These are phyloP conservation scores for Acanthosepion lycidas DNA, from an alignment of 2,888 invertebrate genomes.

Conservation along the genomic window DNA sequence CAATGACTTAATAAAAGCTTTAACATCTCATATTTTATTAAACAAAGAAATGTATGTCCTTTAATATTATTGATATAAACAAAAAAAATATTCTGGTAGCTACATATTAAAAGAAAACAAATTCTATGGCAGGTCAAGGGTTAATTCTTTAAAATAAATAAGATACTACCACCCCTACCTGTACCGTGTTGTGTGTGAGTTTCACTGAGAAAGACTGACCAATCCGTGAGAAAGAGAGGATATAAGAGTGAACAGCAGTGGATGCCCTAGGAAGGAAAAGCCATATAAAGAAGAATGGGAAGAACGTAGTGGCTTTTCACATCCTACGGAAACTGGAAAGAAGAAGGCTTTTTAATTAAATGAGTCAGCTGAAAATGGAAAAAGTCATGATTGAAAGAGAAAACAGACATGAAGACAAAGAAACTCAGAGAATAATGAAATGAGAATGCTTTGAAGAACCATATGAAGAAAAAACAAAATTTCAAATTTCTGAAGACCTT, in stretches of 20 bases:
- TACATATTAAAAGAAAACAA: too few relatives aligned
- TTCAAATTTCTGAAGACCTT: neutral
- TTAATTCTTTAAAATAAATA: too few relatives aligned
- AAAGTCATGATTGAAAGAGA: neutral
- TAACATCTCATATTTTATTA: too few relatives aligned
- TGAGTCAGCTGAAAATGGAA: slow-evolving; percentile 8
- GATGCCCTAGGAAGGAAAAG: neutral
- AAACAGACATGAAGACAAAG: neutral
- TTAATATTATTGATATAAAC: too few relatives aligned
- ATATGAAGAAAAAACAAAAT: neutral
- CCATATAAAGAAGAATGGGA: neutral
- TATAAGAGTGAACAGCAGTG: neutral
- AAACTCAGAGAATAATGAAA: neutral
- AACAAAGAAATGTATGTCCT: too few relatives aligned
- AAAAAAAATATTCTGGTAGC: too few relatives aligned
- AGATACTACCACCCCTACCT: too few relatives aligned
- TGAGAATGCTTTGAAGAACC: neutral
- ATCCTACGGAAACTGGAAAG: neutral
- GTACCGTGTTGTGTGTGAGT: too few relatives aligned
- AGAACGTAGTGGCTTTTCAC: neutral
- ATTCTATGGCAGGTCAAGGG: too few relatives aligned
- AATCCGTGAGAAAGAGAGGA: neutral
- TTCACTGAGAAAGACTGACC: neutral
- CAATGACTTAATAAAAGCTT: too few relatives aligned
- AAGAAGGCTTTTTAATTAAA: neutral